Evolutionary conservation across 2,797 vertebrate species (phyloP), one percentile per base, ranked within the genome.

Genomic region (Atherinosoma microstoma): DNA sequence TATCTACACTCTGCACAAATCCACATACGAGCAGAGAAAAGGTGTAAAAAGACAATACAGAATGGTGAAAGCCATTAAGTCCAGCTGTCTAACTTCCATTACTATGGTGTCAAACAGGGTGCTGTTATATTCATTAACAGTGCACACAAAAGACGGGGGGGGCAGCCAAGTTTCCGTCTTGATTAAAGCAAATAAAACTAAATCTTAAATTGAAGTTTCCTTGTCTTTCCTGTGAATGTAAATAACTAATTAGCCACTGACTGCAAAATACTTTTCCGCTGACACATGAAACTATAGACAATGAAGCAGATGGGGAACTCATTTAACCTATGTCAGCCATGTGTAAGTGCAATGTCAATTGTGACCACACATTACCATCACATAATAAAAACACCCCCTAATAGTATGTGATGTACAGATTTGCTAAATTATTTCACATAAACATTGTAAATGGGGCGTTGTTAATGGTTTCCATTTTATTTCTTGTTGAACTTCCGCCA

Each of bases 21-120:
- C 53, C 40, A 79, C 67, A 80, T 70, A 61, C 80, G 84, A 84
- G 67, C 51, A 45, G 5, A 40, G 36, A 49, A 69, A 51, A 70
- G 7, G 51, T 78, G 16, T 15, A 58, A 80, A 71, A 67, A 34
- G 49, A 71, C 40, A 74, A 68, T 64, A 49, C 42, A 66, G 40
- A 78, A 75, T 30, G 63, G 59, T 49, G 57, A 71, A 2, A 73
- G 60, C 64, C 80, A 88, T 86, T 86, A 76, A 64, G 38, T 72
- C 73, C 70, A 90, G 79, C 77, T 86, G 78, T 82, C 81, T 27
- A 70, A 68, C 76, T 79, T 77, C 83, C 75, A 84, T 86, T 75
- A 86, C 67, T 30, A 30, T 68, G 47, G 75, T 83, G 72, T 85
- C 74, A 79, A 70, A 76, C 40, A 42, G 34, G 72, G 57, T 66